phyloP scores from a whole-genome alignment of 2,113 vertebrate genomes.

The Laticauda colubrina region DNA sequence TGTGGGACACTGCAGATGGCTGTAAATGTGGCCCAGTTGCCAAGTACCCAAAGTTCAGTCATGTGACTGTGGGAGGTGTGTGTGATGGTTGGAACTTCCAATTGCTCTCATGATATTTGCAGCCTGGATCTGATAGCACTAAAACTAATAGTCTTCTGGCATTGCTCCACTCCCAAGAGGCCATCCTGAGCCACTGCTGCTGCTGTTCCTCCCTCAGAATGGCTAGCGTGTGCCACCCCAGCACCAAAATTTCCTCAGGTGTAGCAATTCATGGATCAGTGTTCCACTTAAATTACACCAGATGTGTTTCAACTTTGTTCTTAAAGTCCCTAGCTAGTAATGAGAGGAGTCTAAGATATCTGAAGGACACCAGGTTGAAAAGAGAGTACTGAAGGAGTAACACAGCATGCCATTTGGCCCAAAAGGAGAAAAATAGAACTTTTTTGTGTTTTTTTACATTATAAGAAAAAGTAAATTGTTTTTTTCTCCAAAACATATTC shows the following conservation, averaged over 20 bases:
- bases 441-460: not conserved
- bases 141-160: not conserved
- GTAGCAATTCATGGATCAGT: not conserved
- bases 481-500: not conserved
- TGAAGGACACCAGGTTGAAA: not conserved
- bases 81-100: not conserved
- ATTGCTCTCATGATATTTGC: not conserved
- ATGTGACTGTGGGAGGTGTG: not conserved
- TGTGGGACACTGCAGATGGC: not conserved
- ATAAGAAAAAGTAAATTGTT: not conserved
- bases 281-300: not conserved
- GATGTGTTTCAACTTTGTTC: not conserved
- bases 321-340: not conserved
- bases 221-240: not conserved
- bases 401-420: not conserved
- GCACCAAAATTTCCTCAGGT: not conserved
- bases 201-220: not conserved
- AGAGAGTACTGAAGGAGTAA: not conserved
- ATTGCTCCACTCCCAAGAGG: not conserved
- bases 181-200: not conserved
- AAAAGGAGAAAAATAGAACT: not conserved
- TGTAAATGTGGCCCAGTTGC: not conserved
- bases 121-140: not conserved
- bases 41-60: not conserved
- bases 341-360: not conserved